Evolutionary conservation across 1,140 invertebrate genomes (phyloP).

Genomic region (Caerostris darwini): DNA sequence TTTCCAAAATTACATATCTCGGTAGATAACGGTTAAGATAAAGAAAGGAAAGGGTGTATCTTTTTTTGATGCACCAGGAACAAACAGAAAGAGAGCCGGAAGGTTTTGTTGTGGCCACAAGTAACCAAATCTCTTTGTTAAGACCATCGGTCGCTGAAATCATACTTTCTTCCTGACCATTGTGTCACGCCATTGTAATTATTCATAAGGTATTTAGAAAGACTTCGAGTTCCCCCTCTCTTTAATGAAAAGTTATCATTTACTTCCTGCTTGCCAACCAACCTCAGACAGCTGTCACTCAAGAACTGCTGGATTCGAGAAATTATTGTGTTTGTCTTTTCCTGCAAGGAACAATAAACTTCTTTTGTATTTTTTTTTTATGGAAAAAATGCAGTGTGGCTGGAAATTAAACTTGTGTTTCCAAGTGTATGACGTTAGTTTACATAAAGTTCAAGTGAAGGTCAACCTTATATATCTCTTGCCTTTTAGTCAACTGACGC

Average conservation of each 20-base stretch:
- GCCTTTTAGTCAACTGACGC: neutral
- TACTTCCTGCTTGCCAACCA: constrained; percentile 54
- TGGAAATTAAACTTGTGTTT: neutral
- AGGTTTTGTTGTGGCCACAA: neutral
- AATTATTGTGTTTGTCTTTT: constrained; percentile 63
- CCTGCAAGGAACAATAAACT: constrained; percentile 60
- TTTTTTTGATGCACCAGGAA: neutral
- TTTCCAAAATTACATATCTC: neutral
- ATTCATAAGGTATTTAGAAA: neutral
- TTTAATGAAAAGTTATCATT: constrained; percentile 72
- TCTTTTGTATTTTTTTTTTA: constrained; percentile 7
- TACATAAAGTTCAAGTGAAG: neutral
- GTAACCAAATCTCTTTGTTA: neutral
- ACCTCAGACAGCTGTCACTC: constrained; percentile 51
- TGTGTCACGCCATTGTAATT: constrained; percentile 51
- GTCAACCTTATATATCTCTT: neutral
- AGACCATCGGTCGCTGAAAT: neutral
- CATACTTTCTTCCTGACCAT: constrained; percentile 6
- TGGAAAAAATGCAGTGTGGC: neutral
- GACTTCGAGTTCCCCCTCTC: constrained; percentile 10
- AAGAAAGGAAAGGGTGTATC: neutral
- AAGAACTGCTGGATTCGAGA: constrained; percentile 20
- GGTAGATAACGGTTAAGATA: neutral
- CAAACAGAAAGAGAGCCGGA: neutral
- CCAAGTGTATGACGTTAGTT: neutral